Evolutionary conservation across 2,888 invertebrate genomes (phyloP), one percentile per base, ranked within the genome.

Genomic region (Lysandra coridon): DNA sequence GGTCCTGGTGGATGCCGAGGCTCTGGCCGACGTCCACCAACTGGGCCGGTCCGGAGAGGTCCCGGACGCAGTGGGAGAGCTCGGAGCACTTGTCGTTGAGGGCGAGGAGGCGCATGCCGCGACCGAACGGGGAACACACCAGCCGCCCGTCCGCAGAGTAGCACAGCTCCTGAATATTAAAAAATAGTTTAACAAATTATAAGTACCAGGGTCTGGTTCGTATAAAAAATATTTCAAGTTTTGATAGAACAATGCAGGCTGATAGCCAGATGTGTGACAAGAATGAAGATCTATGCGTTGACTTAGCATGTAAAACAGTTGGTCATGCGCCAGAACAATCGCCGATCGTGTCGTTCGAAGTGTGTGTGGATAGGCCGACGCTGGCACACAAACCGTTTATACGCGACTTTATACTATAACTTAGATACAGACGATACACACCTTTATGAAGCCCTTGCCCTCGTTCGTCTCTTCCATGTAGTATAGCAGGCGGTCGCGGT

Each of bases 131-230:
- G 0, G 98, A 99, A 87, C 98, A 98, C 49, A 99, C 97, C 12
- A 99, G 92, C 78, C 98, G 95, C 0, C 99, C 99, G 88, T 99
- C 98, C 1, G 97, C 95, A 1, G 98, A 98, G 90, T 98, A 99
- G 85, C 98, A 98, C 75, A 98, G 93, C 87, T 99, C 99, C 92
- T 95, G 88, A 77, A 62, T 80, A 76, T 53, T 49, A 14, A 57
- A 0, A 33, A 64, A 53, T 53, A 53, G 53, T 53, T 53, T 53
- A 53, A 53, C 53, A 14, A 14, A 53, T 53, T 53, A 4, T 53
- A 14, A 53, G 1, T 44, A 44, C 6, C 10, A 7, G 10, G 44
- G 7, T 44, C 10, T 7, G 44, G 44, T 44, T 10, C 44, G 6
- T 7, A 6, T 44, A 44, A 44, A 44, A 44, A 44, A 44, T 44